A percentile compares a stretch with the other conserved stretches of the same genome.
These are phyloP conservation scores for Trichopria drosophilae DNA, from an alignment of 2,888 invertebrate genomes.

Conservation along the genomic window DNA sequence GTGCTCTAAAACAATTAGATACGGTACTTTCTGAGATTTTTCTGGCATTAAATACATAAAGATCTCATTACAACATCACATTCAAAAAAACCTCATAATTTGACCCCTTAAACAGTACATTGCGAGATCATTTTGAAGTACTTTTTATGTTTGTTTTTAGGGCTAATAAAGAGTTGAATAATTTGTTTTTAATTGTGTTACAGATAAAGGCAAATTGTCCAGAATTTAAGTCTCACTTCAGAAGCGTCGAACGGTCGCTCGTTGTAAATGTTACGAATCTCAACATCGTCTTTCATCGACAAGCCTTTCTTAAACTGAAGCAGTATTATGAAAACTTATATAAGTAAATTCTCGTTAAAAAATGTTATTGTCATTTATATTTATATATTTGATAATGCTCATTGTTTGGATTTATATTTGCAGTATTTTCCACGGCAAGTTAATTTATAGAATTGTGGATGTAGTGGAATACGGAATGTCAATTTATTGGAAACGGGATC, in stretches of 20 bases:
- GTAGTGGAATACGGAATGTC: slow-evolving; percentile 38
- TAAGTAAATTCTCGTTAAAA: slow-evolving; percentile 61
- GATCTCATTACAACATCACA: no score
- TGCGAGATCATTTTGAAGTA: no score
- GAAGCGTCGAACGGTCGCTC: slow-evolving; percentile 77
- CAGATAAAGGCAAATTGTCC: slow-evolving; percentile 80
- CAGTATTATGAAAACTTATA: slow-evolving; percentile 61
- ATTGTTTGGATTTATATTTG: slow-evolving; percentile 30
- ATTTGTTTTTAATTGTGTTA: slow-evolving; percentile 31
- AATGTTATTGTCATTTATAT: slow-evolving; percentile 33
- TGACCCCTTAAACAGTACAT: no score
- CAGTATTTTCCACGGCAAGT: slow-evolving; percentile 42
- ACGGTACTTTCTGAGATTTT: no score
- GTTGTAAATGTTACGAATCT: slow-evolving; percentile 70
- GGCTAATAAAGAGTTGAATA: no score
- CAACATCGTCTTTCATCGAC: slow-evolving; percentile 71
- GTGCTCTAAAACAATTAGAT: no score
- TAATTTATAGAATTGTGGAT: slow-evolving; percentile 38
- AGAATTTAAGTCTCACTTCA: slow-evolving; percentile 79
- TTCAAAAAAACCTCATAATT: no score
- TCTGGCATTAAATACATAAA: no score
- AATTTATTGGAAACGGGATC: slow-evolving; percentile 46
- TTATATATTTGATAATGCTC: no score
- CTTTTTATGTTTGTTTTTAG: no score
- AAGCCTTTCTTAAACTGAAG: slow-evolving; percentile 71